Base-by-base conservation (phyloP, 2,888 invertebrate genomes). In the Ophonus ardosiacus region DNA sequence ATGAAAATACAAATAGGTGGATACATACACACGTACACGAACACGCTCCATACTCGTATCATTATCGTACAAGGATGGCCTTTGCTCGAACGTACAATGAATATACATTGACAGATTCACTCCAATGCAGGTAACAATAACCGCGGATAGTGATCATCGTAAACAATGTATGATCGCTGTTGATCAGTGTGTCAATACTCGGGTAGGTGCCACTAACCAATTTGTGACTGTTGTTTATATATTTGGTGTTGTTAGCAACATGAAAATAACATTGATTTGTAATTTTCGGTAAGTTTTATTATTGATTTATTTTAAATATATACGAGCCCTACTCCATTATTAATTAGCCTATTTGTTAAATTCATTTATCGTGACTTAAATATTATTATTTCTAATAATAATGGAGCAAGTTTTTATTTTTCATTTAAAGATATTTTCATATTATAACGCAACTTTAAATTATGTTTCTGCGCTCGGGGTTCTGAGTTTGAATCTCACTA, bases 71-170 rank as follows among this genome's bases (percentile, higher is more conserved):
- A 51, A 65, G 65, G 65, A 81, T 63, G 65, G 81, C 65, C 61
- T 81, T 63, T 81, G 81, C 43, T 51, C 68, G 68, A 24, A 81
- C 81, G 51, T 63, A 61, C 81, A 51, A n/a, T 82, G 71, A 82
- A 82, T 82, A 71, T 31, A 82, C 71, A 82, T 82, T 71, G 82
- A 68, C 71, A 82, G 56, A 43, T 43, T 68, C 68, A 68, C 31
- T 68, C 68, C 68, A 68, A 68, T 38, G 13, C 43, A 18, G 71
- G 71, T 43, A 74, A 74, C 71, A 74, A 74, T 74, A 43, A 74
- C 40, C 17, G 51, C 43, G 51, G 40, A 74, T 43, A 74, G 17
- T 15, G 15, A 43, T 74, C 71, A 74, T 40, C 15, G 43, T 74
- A 43, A 74, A 74, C 51, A 74, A 74, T 74, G 71, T 74, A 10